phyloP scores from a whole-genome alignment of 2,888 invertebrate species.

The Hemaris fuciformis region DNA sequence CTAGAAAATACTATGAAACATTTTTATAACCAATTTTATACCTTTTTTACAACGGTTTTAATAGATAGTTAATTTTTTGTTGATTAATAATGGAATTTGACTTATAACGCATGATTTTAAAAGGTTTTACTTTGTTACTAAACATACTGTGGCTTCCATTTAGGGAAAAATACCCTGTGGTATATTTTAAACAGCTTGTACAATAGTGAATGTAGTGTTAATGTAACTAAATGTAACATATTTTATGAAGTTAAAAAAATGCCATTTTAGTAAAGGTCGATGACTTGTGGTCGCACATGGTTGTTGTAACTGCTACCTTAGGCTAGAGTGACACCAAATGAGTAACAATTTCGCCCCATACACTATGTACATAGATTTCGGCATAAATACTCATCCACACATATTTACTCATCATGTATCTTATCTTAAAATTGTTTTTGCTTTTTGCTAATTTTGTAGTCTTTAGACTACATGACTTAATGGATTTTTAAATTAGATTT shows the following conservation, averaged over 20 bases:
- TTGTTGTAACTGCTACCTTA: constrained; percentile 40
- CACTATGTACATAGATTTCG: not conserved
- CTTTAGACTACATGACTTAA: not conserved
- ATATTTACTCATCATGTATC: not conserved
- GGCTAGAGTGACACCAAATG: constrained; percentile 65
- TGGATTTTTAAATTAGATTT: not conserved
- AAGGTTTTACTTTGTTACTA: too few relatives aligned
- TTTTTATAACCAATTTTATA: too few relatives aligned
- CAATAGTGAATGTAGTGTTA: constrained; percentile 15
- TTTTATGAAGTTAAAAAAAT: constrained; percentile 35
- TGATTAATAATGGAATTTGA: too few relatives aligned
- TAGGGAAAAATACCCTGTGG: not conserved
- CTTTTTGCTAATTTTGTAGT: not conserved
- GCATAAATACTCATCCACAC: not conserved
- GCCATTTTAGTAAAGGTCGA: not conserved
- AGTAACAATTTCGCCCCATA: not conserved
- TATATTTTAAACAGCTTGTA: constrained; percentile 39
- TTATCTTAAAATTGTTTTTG: not conserved
- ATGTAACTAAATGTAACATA: constrained; percentile 35
- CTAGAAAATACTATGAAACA: too few relatives aligned
- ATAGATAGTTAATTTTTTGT: too few relatives aligned
- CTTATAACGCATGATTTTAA: too few relatives aligned
- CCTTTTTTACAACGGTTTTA: too few relatives aligned
- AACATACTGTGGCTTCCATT: not conserved
- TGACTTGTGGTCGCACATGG: constrained; percentile 33